A percentile compares a stretch with the other conserved stretches of the same genome.
phyloP scores from a whole-genome alignment of 1,140 invertebrate species.

The Euura lappo region DNA sequence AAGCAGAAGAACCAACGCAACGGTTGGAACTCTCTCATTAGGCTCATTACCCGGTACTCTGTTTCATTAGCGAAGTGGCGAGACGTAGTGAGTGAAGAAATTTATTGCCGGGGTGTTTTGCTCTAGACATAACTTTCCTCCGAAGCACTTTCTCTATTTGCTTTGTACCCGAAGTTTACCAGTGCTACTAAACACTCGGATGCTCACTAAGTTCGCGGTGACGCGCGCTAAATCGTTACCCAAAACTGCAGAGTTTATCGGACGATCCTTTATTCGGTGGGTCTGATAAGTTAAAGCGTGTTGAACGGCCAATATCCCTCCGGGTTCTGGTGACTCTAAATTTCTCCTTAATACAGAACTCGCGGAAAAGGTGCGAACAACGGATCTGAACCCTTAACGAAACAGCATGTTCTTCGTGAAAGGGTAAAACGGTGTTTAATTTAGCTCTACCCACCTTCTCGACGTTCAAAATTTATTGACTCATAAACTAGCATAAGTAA shows the following conservation, averaged over 20 bases:
- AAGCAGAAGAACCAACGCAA: background rate
- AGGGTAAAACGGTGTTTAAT: too few species aligned
- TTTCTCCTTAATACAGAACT: background rate
- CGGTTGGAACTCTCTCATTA: slow-evolving; percentile 11
- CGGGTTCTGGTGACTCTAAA: background rate
- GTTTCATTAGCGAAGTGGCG: slow-evolving; percentile 14
- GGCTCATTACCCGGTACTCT: slow-evolving; percentile 12
- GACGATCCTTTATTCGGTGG: background rate
- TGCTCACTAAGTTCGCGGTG: background rate
- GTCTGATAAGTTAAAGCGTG: background rate
- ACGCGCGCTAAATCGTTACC: background rate
- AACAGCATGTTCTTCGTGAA: too few species aligned
- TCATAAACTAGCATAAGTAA: too few species aligned
- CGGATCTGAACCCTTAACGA: too few species aligned
- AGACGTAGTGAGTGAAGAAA: slow-evolving; percentile 8
- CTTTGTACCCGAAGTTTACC: slow-evolving; percentile 10
- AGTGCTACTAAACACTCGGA: slow-evolving; percentile 4
- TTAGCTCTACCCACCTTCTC: too few species aligned
- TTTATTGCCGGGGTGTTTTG: slow-evolving; percentile 9
- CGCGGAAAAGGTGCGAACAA: too few species aligned
- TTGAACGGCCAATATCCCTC: background rate
- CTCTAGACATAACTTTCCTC: slow-evolving; percentile 12
- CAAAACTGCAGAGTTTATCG: slow-evolving; percentile 4
- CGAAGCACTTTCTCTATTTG: slow-evolving; percentile 15
- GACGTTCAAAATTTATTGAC: too few species aligned